A percentile compares a stretch with the other conserved stretches of the same genome.
These are phyloP conservation scores for Amphipyra berbera DNA, from an alignment of 2,888 invertebrate species.

Conservation along the genomic window DNA sequence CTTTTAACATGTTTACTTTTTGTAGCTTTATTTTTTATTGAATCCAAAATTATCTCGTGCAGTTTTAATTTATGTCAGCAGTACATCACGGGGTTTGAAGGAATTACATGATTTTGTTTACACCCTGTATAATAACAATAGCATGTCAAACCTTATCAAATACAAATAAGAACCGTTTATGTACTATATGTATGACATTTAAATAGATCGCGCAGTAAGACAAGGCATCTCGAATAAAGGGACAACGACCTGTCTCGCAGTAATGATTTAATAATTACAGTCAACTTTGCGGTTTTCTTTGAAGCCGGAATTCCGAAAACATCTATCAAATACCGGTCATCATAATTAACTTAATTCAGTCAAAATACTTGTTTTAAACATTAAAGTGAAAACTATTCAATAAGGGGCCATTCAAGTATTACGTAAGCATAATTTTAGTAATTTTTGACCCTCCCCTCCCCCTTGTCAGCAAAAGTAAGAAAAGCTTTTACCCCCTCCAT, in stretches of 20 bases:
- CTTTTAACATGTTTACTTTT: too few species aligned
- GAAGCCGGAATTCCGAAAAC: conserved; percentile 27
- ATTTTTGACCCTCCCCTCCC: too few species aligned
- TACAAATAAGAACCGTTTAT: conserved; percentile 19
- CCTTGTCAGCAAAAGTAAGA: too few species aligned
- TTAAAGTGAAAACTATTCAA: not conserved
- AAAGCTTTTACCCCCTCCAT: too few species aligned
- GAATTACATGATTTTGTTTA: too few species aligned
- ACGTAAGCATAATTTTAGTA: too few species aligned
- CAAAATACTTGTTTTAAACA: conserved; percentile 13
- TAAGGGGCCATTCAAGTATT: too few species aligned
- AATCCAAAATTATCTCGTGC: too few species aligned
- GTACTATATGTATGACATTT: conserved; percentile 8
- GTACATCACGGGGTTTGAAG: too few species aligned
- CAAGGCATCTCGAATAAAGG: conserved; percentile 25
- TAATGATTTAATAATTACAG: conserved; percentile 49
- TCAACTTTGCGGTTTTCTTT: conserved; percentile 51
- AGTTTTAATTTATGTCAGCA: too few species aligned
- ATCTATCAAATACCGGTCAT: conserved; percentile 29
- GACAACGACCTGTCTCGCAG: conserved; percentile 29
- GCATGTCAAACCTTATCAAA: conserved; percentile 12
- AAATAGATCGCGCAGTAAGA: conserved; percentile 41
- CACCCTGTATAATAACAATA: too few species aligned
- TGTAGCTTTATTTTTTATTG: too few species aligned
- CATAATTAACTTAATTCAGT: conserved; percentile 34